Evolutionary conservation across 2,797 vertebrate genomes (phyloP), one percentile per base, ranked within the genome.

Genomic region (Syncerus caffer): DNA sequence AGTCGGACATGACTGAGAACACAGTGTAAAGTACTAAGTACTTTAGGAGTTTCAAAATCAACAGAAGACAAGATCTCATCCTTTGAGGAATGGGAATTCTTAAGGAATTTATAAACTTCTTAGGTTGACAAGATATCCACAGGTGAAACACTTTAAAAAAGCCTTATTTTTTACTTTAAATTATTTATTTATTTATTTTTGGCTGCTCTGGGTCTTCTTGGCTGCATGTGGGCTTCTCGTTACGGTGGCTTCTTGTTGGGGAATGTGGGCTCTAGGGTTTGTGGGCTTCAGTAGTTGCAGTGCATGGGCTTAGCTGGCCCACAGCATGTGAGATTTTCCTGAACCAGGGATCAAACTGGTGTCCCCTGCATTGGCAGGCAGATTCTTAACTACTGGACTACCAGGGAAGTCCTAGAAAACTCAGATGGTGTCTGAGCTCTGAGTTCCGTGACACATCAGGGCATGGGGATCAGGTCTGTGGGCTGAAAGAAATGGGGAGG

Each of bases 51-150:
- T 96, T 96, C 34, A 74, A 62, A 94, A 93, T 82, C 62, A 96
- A 62, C 21, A 78, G 76, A 60, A 96, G 42, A 93, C 53, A 94
- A 96, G 82, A 57, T 88, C 47, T 27, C 15, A 85, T 57, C 19
- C 62, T 96, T 97, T 64, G 82, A 96, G 51, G 62, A 90, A 87
- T 83, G 55, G 60, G 51, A 90, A 89, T 90, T 96, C 71, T 97
- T 58, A 71, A 96, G 60, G 62, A 86, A 87, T 85, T 92, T 90
- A 80, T 93, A 88, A 85, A 96, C 89, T 96, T 87, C 67, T 84
- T 88, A 83, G 88, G 55, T 90, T 34, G n/a, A 90, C 95, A 92
- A 94, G 78, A 90, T 88, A 83, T 34, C 45, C 78, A 90, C 55
- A 53, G 7, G 13, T 67, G 38, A 95, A 91, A 64, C 50, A 88